These are phyloP conservation scores for Dasyprocta punctata DNA, from an alignment of 2,113 vertebrate species.

Conservation along the genomic window DNA sequence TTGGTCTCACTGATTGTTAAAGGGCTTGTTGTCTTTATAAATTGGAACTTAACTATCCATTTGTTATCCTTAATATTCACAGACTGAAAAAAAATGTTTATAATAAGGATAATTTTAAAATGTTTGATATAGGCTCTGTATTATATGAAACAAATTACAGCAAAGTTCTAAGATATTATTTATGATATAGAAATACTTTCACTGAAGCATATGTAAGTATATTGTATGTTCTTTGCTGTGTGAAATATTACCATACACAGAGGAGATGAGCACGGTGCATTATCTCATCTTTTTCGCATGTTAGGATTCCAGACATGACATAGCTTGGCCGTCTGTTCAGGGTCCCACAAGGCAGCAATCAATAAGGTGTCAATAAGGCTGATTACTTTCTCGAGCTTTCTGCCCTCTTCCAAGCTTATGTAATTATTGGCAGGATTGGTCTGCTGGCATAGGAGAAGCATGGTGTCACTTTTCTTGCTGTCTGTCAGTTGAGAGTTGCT, in stretches of 20 bases:
- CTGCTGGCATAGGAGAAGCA: background rate
- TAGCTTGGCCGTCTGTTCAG: background rate
- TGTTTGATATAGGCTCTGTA: background rate
- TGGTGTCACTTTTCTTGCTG: background rate
- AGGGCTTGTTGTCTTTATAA: background rate
- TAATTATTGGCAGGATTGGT: background rate
- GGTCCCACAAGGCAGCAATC: no score
- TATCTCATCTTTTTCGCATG: background rate
- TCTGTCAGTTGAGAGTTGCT: background rate
- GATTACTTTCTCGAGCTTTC: background rate
- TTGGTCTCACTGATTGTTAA: background rate
- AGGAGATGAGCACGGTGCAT: background rate
- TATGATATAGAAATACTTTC: background rate
- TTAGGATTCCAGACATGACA: background rate
- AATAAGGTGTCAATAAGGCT: background rate
- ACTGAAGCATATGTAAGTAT: background rate
- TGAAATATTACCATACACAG: no score
- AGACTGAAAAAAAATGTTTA: background rate
- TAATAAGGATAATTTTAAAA: background rate
- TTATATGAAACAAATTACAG: background rate
- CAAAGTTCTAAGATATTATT: background rate
- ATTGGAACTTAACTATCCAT: background rate
- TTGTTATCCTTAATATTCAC: background rate
- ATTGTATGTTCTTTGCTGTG: background rate
- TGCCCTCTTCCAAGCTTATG: background rate